Evolutionary conservation across 2,888 invertebrate species (phyloP), one percentile per base, ranked within the genome.

Genomic region (Tubulanus polymorphus): DNA sequence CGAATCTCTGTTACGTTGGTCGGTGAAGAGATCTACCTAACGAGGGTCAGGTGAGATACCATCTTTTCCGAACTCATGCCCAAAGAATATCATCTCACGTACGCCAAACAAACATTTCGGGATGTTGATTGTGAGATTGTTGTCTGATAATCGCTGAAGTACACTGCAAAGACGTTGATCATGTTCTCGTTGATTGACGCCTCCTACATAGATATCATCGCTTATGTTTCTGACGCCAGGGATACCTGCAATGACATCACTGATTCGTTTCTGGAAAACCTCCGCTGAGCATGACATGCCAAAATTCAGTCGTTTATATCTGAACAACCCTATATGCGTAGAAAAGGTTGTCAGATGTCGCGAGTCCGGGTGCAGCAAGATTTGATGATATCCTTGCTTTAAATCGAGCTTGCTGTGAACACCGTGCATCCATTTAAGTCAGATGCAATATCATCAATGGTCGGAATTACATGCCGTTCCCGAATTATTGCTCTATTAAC

Each of bases 11-110:
- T 29, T 25, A 6, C 29, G 25, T 47, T 54, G 8, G 45, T 27
- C 5, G 61, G 61, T 27, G 45, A 28, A 30, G 28, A 18, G 12
- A 32, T 32, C n/a, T n/a, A n/a, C n/a, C n/a, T n/a, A n/a, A n/a
- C n/a, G n/a, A n/a, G n/a, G n/a, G n/a, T 32, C 35, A 12, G 35
- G 35, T 32, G 35, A 32, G n/a, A 32, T 32, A 12, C 35, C 35
- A 32, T 32, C 35, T 12, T n/a, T n/a, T 12, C 35, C n/a, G 35
- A 32, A 32, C 35, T 32, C n/a, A 32, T 32, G 35, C 10, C 35
- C 35, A 32, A 32, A 32, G 35, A 32, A 32, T 10, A 32, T 32
- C 35, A 32, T 32, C n/a, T 32, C 35, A 32, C 10, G 35, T n/a
- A 32, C 35, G n/a, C 35, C 10, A 32, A 32, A 32, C n/a, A n/a